These are phyloP conservation scores for Apis dorsata DNA, from an alignment of 1,140 invertebrate genomes.

Conservation along the genomic window DNA sequence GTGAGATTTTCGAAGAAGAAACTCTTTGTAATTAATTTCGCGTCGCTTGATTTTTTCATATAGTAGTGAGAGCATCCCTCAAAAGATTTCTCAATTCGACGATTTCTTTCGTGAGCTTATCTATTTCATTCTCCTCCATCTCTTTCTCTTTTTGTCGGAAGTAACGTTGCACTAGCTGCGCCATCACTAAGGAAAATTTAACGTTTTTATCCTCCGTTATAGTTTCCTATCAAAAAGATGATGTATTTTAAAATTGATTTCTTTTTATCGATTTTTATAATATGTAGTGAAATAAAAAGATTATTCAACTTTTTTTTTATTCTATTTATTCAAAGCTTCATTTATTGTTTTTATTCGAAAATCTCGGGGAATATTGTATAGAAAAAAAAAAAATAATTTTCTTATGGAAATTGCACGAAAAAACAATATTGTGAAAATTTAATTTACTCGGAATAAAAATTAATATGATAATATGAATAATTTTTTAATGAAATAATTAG, in stretches of 20 bases:
- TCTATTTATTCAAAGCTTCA: no score
- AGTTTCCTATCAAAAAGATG: slow-evolving; percentile 56
- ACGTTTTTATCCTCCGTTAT: slow-evolving; percentile 50
- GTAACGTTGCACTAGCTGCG: slow-evolving; percentile 80
- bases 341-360: no score
- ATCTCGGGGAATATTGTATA: no score
- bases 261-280: neutral
- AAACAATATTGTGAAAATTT: no score
- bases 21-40: neutral
- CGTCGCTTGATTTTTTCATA: slow-evolving; percentile 3
- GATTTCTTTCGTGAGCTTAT: slow-evolving; percentile 65
- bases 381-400: no score
- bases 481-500: no score
- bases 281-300: neutral
- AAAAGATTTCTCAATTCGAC: slow-evolving; percentile 62
- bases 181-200: slow-evolving; percentile 80
- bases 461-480: no score
- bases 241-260: neutral
- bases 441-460: no score
- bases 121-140: slow-evolving; percentile 59
- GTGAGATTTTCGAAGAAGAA: no score
- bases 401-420: no score
- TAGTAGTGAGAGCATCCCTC: slow-evolving; percentile 61
- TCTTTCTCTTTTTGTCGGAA: slow-evolving; percentile 78
- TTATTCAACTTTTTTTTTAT: no score